Evolutionary conservation across 2,113 vertebrate genomes (phyloP), one percentile per base, ranked within the genome.

Genomic region (Aspiorhynchus laticeps): DNA sequence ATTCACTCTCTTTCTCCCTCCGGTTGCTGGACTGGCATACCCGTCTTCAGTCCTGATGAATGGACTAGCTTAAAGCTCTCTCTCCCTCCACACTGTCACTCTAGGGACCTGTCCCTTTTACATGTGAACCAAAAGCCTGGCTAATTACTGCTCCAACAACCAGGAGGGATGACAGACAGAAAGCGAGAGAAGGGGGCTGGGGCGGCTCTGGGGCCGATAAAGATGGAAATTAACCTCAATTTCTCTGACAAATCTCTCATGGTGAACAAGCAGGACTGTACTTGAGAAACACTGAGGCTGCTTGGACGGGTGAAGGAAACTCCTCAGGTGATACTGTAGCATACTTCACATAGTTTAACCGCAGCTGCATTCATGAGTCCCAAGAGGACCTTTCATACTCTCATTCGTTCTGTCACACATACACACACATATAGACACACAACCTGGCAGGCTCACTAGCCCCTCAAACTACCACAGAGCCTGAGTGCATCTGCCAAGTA

Each of bases 111-210:
- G 46, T 83, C 89, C 85, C 21, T 59, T 89, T 89, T 84, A 80
- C 88, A 88, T 87, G 84, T 65, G 83, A 86, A 80, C 82, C 86
- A 90, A 86, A 90, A 90, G 81, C 41, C 69, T 74, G 15, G 80
- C 90, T 92, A 92, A 91, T 92, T 92, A 90, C 85, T 82, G 76
- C 81, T 80, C 59, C 53, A 85, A 86, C 83, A 78, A 89, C 79
- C 75, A 79, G 86, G 28, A 46, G 24, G 33, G 36, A 63, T 67
- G 82, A 79, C 31, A 21, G 86, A 17, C 9, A 31, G 53, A 21
- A 41, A 24, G 69, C 24, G 74, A 81, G 33, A 80, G 43, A 74
- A 67, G 38, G 67, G 67, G 63, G 51, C 7, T 24, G 43, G 43
- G 61, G 63, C 1, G 7, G 46, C 69, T 84, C 86, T 77, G 69